phyloP scores from a whole-genome alignment of 2,888 invertebrate genomes.

The Amphipoea oculea region DNA sequence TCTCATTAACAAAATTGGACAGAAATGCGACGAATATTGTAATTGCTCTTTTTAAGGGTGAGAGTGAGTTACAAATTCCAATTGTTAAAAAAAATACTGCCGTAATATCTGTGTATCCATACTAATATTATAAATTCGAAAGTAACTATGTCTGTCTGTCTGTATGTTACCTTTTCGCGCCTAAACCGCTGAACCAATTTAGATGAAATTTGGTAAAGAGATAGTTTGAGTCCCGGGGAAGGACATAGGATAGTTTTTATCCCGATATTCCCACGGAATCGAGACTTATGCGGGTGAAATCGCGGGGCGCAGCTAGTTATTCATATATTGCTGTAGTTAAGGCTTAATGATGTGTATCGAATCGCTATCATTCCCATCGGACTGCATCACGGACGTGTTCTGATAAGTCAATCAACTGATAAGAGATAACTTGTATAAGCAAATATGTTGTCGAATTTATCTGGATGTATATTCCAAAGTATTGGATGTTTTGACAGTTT shows the following conservation, averaged over 20 bases:
- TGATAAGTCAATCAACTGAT: constrained; percentile 72
- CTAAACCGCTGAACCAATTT: too few relatives aligned
- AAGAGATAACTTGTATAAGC: constrained; percentile 59
- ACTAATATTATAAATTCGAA: too few relatives aligned
- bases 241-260: too few relatives aligned
- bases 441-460: constrained; percentile 59
- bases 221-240: too few relatives aligned
- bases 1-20: background rate
- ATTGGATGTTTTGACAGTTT: constrained; percentile 29
- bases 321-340: background rate
- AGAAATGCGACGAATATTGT: background rate
- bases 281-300: too few relatives aligned
- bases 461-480: constrained; percentile 36
- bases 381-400: constrained; percentile 35
- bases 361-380: constrained; percentile 30
- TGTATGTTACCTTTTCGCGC: too few relatives aligned
- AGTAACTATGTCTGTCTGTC: too few relatives aligned
- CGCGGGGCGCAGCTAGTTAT: background rate
- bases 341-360: constrained; percentile 21
- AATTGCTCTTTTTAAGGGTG: too few relatives aligned
- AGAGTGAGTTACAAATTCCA: background rate
- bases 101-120: background rate
- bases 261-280: too few relatives aligned
- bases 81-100: background rate
- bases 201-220: too few relatives aligned